A percentile compares a stretch with the other conserved stretches of the same genome.
Conservation (phyloP, 1,140 invertebrate genomes). For the Trichogramma pretiosum region DNA sequence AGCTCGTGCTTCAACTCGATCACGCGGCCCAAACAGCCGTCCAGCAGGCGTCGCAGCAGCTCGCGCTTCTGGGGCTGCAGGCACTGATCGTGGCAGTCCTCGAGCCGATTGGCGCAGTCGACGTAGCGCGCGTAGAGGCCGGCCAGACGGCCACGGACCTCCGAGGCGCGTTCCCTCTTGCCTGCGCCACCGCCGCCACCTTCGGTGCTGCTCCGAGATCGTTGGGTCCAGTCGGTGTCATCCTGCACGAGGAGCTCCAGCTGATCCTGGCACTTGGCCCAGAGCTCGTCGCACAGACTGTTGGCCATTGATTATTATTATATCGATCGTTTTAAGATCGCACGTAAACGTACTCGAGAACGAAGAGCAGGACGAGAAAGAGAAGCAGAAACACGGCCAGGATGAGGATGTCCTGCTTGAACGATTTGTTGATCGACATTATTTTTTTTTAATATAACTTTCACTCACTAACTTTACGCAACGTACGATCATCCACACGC, state of each 20-base stretch:
- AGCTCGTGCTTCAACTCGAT: slow-evolving; percentile 76
- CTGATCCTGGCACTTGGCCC: slow-evolving; percentile 53
- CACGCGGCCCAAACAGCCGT: slow-evolving; percentile 69
- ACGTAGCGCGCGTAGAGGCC: slow-evolving; percentile 74
- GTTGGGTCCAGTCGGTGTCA: slow-evolving; percentile 55
- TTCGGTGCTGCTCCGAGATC: no score
- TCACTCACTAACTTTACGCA: no score
- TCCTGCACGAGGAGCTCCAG: slow-evolving; percentile 55
- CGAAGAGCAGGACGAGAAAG: neutral
- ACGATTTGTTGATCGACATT: no score
- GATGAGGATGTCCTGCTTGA: no score
- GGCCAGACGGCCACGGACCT: slow-evolving; percentile 49
- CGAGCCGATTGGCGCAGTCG: slow-evolving; percentile 62
- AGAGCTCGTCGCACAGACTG: slow-evolving; percentile 59
- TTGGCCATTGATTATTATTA: slow-evolving; percentile 55
- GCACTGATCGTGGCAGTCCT: slow-evolving; percentile 80
- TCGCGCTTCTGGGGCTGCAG: slow-evolving; percentile 86
- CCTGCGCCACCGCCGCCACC: no score
- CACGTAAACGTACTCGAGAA: neutral
- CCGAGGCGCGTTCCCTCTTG: slow-evolving; percentile 49
- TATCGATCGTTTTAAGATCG: no score
- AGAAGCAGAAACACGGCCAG: neutral
- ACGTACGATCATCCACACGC: no score
- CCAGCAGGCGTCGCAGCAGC: slow-evolving; percentile 68
- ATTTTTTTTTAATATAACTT: no score